Conservation (phyloP, 2,113 vertebrate species). For the Pachypanchax playfairii region DNA sequence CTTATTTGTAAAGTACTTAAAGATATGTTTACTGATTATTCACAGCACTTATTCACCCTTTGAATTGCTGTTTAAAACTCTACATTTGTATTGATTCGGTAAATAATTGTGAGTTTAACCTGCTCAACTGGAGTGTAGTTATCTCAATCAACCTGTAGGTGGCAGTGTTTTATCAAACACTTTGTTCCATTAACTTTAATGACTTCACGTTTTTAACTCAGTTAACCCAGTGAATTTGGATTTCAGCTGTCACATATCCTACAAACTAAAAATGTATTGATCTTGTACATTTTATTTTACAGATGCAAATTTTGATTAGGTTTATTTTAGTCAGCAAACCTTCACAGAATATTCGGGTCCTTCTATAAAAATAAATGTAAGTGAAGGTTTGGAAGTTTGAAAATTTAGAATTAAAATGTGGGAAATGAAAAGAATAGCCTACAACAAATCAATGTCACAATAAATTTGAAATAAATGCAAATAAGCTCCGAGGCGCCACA, state of each 20-base stretch:
- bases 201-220: background rate
- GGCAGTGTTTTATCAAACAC: constrained; percentile 49
- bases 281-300: background rate
- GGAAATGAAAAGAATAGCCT: fast-evolving
- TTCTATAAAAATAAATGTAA: background rate
- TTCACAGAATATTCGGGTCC: too few relatives aligned
- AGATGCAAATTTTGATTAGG: background rate
- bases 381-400: background rate
- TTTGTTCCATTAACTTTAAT: background rate
- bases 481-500: background rate
- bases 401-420: background rate
- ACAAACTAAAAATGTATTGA: background rate
- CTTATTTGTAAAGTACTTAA: too few relatives aligned
- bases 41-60: too few relatives aligned
- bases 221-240: background rate
- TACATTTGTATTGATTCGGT: too few relatives aligned
- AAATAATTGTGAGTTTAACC: too few relatives aligned
- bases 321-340: background rate
- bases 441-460: background rate
- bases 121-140: constrained; percentile 32
- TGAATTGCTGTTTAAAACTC: too few relatives aligned
- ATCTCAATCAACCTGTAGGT: constrained; percentile 28
- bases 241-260: background rate
- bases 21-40: too few relatives aligned
- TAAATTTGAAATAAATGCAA: background rate